These are phyloP conservation scores for Macrobrachium nipponense DNA, from an alignment of 1,140 invertebrate species.

Conservation along the genomic window DNA sequence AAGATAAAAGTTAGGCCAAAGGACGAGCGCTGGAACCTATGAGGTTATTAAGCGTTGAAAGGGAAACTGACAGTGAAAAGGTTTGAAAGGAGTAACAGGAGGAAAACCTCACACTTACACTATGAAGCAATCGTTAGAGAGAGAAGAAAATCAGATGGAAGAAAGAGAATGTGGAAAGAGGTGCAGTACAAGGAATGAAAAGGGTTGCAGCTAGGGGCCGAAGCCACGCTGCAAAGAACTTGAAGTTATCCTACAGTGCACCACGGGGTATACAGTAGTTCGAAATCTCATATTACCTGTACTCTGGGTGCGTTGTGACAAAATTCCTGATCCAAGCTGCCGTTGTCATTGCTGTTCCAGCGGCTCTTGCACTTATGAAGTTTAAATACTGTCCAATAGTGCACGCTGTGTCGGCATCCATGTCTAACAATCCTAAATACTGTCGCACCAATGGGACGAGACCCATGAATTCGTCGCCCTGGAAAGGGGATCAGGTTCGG, in stretches of 20 bases:
- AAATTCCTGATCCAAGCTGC: slow-evolving; percentile 94
- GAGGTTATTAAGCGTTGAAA: too few species aligned
- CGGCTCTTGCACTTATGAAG: slow-evolving; percentile 90
- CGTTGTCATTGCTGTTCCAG: slow-evolving; percentile 87
- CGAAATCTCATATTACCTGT: slow-evolving; percentile 71
- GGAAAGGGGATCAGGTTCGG: slow-evolving; percentile 59
- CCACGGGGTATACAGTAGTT: slow-evolving; percentile 25
- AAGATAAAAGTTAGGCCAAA: too few species aligned
- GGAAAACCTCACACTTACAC: too few species aligned
- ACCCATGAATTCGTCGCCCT: slow-evolving; percentile 92
- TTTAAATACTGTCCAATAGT: slow-evolving; percentile 97
- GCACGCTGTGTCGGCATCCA: slow-evolving; percentile 96
- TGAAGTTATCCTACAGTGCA: not conserved
- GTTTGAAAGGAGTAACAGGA: too few species aligned
- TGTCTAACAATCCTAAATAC: slow-evolving; percentile 92
- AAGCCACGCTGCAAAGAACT: not conserved
- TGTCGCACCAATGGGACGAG: slow-evolving; percentile 92
- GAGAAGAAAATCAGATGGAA: too few species aligned
- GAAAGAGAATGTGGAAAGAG: too few species aligned
- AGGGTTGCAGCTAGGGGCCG: too few species aligned
- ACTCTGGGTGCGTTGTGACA: slow-evolving; percentile 88
- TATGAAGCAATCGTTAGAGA: too few species aligned
- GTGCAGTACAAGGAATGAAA: too few species aligned
- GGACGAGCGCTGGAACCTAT: too few species aligned
- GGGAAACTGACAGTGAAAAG: too few species aligned